Evolutionary conservation across 2,888 invertebrate species (phyloP).

Genomic region (Andrena haemorrhoa): DNA sequence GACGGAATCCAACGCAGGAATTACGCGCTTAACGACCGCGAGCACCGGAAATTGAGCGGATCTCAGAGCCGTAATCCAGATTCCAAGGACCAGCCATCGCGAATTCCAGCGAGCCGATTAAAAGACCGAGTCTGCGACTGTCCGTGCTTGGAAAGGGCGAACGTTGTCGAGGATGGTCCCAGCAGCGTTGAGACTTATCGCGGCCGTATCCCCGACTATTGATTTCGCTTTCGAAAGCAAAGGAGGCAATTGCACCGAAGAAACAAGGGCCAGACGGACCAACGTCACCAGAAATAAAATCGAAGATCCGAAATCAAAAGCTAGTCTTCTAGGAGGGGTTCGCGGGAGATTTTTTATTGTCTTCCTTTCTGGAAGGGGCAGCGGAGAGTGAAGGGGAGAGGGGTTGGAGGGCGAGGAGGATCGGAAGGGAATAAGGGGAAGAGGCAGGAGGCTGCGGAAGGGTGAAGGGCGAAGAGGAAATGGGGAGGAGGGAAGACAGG

Average conservation of each 20-base stretch:
- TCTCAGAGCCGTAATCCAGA: slow-evolving; percentile 25
- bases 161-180: neutral
- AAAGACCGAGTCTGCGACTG: neutral
- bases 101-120: slow-evolving; percentile 21
- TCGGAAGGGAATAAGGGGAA: slow-evolving; percentile 34
- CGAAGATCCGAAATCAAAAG: slow-evolving; percentile 44
- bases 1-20: slow-evolving; percentile 33
- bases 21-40: slow-evolving; percentile 19
- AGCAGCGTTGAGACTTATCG: too few relatives aligned
- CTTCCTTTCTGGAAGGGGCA: slow-evolving; percentile 33
- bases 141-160: neutral
- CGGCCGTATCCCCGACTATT: neutral
- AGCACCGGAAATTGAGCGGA: slow-evolving; percentile 42
- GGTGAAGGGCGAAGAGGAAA: slow-evolving; percentile 51
- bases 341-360: slow-evolving; percentile 44
- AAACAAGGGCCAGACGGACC: neutral
- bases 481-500: slow-evolving; percentile 81
- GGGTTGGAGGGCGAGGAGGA: slow-evolving; percentile 30
- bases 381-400: slow-evolving; percentile 49
- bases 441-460: slow-evolving; percentile 46
- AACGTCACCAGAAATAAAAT: slow-evolving; percentile 22
- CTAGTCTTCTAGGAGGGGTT: slow-evolving; percentile 26
- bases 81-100: slow-evolving; percentile 18
- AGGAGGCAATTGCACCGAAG: neutral
- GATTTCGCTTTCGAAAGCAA: neutral